Conservation (phyloP, 2,113 vertebrate genomes). For the Aythya baeri region DNA sequence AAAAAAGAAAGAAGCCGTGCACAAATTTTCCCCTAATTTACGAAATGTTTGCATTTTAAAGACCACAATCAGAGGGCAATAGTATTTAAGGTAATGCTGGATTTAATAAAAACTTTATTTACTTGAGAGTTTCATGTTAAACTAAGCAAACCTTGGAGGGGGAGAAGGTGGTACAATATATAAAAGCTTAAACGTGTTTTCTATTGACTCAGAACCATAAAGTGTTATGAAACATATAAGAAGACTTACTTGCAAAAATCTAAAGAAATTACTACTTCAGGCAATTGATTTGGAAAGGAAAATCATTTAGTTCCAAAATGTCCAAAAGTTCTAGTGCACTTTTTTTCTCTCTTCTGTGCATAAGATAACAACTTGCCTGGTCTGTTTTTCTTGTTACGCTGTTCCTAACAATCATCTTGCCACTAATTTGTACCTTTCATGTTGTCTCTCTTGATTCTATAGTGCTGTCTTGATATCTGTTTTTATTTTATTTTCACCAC, state of each 20-base stretch:
- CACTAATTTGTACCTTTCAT: background rate
- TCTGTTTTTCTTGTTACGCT: background rate
- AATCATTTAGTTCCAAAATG: background rate
- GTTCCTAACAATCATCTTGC: background rate
- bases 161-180: background rate
- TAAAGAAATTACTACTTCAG: background rate
- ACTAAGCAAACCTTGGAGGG: background rate
- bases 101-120: background rate
- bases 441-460: background rate
- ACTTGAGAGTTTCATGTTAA: background rate
- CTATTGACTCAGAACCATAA: background rate
- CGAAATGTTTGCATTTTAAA: background rate
- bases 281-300: background rate
- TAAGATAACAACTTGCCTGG: accelerated
- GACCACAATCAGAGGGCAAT: background rate
- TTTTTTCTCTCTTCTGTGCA: background rate
- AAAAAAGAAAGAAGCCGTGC: background rate
- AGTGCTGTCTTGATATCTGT: background rate
- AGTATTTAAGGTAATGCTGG: background rate
- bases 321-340: background rate
- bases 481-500: background rate
- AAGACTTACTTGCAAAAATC: background rate
- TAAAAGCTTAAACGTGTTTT: background rate
- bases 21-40: background rate
- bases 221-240: background rate